These are phyloP conservation scores for Mythimna lalbum DNA, from an alignment of 2,888 invertebrate genomes.

Conservation along the genomic window DNA sequence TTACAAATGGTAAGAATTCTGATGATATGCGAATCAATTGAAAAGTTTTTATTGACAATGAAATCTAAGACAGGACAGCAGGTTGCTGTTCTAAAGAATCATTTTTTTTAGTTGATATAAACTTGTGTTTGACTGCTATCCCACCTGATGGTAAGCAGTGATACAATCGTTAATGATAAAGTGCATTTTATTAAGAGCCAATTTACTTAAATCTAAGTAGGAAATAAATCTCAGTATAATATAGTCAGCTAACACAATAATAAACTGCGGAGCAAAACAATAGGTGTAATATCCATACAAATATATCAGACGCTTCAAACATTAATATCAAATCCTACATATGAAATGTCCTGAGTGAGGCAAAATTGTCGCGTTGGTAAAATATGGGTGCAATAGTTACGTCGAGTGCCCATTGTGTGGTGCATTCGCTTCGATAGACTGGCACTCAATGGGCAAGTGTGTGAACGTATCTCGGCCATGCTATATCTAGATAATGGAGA, in stretches of 20 bases:
- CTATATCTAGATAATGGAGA: constrained; percentile 4
- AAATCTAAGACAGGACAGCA: too few species aligned
- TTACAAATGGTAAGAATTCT: too few species aligned
- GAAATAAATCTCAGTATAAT: background rate
- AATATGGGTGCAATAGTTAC: constrained; percentile 43
- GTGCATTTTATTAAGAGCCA: too few species aligned
- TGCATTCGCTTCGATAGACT: constrained; percentile 40
- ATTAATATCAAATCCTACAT: constrained; percentile 14
- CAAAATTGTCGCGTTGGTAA: constrained; percentile 36
- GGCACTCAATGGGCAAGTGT: constrained; percentile 35
- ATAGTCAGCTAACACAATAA: background rate
- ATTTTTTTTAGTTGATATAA: too few species aligned
- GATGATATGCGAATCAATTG: too few species aligned
- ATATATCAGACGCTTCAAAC: background rate
- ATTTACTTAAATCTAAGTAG: background rate
- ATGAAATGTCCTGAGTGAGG: constrained; percentile 18
- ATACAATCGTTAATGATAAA: too few species aligned
- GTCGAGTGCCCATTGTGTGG: constrained; percentile 45
- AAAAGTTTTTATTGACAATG: too few species aligned
- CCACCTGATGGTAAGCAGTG: too few species aligned
- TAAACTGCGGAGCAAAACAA: too few species aligned
- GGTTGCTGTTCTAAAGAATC: too few species aligned
- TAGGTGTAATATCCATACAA: background rate
- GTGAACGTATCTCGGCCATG: constrained; percentile 25
- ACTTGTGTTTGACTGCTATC: too few species aligned